Evolutionary conservation across 2,113 vertebrate species (phyloP), one percentile per base, ranked within the genome.

Genomic region (Stictonetta naevosa): DNA sequence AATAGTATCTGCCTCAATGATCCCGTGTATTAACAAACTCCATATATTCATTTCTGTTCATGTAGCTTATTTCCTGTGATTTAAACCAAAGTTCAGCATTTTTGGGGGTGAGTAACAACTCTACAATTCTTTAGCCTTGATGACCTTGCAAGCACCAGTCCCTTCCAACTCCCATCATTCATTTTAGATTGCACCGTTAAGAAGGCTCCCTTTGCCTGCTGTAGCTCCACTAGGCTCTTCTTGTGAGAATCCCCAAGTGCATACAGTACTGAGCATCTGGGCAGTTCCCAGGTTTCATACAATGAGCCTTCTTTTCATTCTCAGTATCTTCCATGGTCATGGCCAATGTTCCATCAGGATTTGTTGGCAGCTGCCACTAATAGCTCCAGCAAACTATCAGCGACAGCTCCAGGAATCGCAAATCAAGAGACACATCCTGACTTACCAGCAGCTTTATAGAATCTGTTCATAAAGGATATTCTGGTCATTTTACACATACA

Each of bases 261-360:
- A 0, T 14, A n/a, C 4, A 48, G 40, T 2, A 56, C 6, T 16
- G 13, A 50, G 44, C 6, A 44, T 0, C 2, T 0, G 0, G 16
- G 48, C 42, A 66, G 20, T 26, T 80, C 58, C 44, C 38, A 38
- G 13, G 18, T 73, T 62, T 77, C 55, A 42, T 5, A 34, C 8
- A 69, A 7, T 3, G 19, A 40, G 10, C 31, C 10, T 20, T 73
- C 29, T 31, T 74, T 4, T 72, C 53, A 38, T 77, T 66, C 40
- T 86, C 63, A 59, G 20, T 14, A 0, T 20, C 16, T 69, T 74
- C 40, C 33, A 50, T 36, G 36, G 40, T 0, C 10, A 83, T 3
- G 1, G 23, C 34, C 29, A 64, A 40, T 1, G 5, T 13, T 71
- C 59, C 21, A n/a, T 29, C 13, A 10, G 23, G 56, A 72, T 81